Conservation (phyloP, 2,797 vertebrate species). For the Enteromius mattozi region DNA sequence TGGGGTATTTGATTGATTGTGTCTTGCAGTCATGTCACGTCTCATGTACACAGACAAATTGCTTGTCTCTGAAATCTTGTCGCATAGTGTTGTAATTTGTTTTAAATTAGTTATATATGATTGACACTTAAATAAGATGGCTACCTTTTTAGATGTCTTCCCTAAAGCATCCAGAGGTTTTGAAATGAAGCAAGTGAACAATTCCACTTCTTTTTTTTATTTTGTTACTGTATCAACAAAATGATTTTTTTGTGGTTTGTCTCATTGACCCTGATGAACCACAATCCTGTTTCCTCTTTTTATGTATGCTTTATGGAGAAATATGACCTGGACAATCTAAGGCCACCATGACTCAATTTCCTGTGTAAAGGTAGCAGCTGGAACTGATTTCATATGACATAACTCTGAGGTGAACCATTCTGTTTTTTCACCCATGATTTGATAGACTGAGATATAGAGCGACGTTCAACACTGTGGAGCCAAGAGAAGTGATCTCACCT, state of each 20-base stretch:
- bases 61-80: not conserved
- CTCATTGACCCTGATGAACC: not conserved
- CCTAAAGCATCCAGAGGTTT: not conserved
- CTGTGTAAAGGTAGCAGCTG: not conserved
- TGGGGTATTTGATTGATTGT: not conserved
- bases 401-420: not conserved
- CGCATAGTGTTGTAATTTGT: not conserved
- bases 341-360: conserved; percentile 17
- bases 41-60: not conserved
- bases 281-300: conserved; percentile 3
- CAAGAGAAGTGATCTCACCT: conserved; percentile 39
- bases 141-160: not conserved
- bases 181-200: not conserved
- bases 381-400: conserved; percentile 33
- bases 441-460: conserved; percentile 12
- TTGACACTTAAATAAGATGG: not conserved
- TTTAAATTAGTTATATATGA: not conserved
- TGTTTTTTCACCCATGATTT: conserved; percentile 3
- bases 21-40: not conserved
- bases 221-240: not conserved
- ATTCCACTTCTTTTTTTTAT: not conserved
- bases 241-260: not conserved
- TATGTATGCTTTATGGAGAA: conserved; percentile 8
- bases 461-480: conserved; percentile 18
- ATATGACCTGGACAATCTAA: conserved; percentile 8